Evolutionary conservation across 64 coral and sea anemone species (phyloP).

Genomic region (Stichodactyla helianthus): DNA sequence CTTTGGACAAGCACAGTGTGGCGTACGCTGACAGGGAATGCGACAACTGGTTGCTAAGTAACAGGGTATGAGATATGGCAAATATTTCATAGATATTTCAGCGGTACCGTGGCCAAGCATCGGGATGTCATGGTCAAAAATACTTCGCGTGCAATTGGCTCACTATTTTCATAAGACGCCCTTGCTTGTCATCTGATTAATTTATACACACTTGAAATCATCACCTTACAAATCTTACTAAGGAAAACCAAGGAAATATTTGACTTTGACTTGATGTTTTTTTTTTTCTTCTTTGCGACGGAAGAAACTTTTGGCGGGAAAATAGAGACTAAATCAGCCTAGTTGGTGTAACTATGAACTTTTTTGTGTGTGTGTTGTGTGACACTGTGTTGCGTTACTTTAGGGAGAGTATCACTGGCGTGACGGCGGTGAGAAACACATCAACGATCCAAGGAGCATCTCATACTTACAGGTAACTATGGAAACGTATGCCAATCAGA

Average conservation of each 20-base stretch:
- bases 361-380: background rate
- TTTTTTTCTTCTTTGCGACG: no score
- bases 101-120: background rate
- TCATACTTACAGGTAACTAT: conserved; percentile 72
- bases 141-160: no score
- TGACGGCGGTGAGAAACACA: conserved; percentile 88
- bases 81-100: background rate
- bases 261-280: no score
- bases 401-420: conserved; percentile 96
- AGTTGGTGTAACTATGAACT: background rate
- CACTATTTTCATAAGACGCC: background rate
- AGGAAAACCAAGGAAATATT: no score
- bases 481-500: background rate
- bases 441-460: conserved; percentile 87
- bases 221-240: background rate
- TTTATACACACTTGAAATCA: background rate
- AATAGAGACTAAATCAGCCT: background rate
- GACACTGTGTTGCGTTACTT: background rate
- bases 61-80: conserved; percentile 44
- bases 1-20: conserved; percentile 68
- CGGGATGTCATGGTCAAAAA: background rate
- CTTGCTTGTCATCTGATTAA: background rate
- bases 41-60: conserved; percentile 83
- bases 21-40: conserved; percentile 90
- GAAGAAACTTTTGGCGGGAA: background rate